These are phyloP conservation scores for Lethrus apterus DNA, from an alignment of 1,140 invertebrate species.

Conservation along the genomic window DNA sequence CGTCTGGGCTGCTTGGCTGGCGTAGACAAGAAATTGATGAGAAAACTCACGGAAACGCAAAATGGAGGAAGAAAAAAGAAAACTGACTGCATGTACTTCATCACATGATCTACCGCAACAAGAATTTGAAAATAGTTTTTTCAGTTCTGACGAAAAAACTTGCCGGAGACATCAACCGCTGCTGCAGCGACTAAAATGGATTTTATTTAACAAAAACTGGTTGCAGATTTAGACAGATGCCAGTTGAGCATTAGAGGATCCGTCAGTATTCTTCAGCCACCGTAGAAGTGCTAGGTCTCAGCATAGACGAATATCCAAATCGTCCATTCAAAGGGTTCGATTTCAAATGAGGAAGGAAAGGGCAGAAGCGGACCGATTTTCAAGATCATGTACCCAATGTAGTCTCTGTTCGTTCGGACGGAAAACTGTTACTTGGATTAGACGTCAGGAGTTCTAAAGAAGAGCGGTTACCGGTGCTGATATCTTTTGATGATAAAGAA, in stretches of 20 bases:
- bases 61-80: neutral
- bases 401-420: slow-evolving; percentile 9
- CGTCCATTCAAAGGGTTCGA: too few species aligned
- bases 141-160: slow-evolving; percentile 1
- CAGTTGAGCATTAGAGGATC: slow-evolving; percentile 9
- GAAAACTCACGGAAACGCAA: slow-evolving; percentile 12
- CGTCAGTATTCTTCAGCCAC: slow-evolving; percentile 9
- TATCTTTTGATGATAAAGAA: slow-evolving; percentile 2
- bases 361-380: slow-evolving; percentile 10
- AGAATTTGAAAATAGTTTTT: neutral
- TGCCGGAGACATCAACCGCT: neutral
- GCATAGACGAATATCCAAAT: too few species aligned
- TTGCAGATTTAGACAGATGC: slow-evolving; percentile 17
- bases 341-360: too few species aligned
- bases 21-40: slow-evolving; percentile 23
- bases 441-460: slow-evolving; percentile 2
- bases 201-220: slow-evolving; percentile 16
- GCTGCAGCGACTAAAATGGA: neutral
- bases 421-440: slow-evolving; percentile 2
- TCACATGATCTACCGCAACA: neutral
- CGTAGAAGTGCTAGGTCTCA: too few species aligned
- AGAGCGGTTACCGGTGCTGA: neutral
- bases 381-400: slow-evolving; percentile 13
- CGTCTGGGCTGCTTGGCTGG: slow-evolving; percentile 19
- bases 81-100: neutral